A percentile compares a stretch with the other conserved stretches of the same genome.
These are phyloP conservation scores for crab-eating macaque (Macaca fascicularis) DNA, from an alignment of 2,113 vertebrate genomes.

Conservation along the genomic window T2T-MFA8v1.1 NC_088395.1:40559501-40560000, in stretches of 20 bases:
- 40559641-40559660: constrained; percentile 22
- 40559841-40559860: not conserved
- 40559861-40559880: constrained; percentile 27
- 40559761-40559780: constrained; percentile 18
- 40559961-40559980: not conserved
- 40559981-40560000: constrained; percentile 4
- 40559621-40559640: constrained; percentile 30
- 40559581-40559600: not conserved
- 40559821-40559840: constrained; percentile 46
- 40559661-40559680: not conserved
- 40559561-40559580: constrained; percentile 38
- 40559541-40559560: constrained; percentile 8
- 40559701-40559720: constrained; percentile 3
- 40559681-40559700: constrained; percentile 24
- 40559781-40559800: constrained; percentile 19
- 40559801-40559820: constrained; percentile 40
- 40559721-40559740: not conserved
- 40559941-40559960: not conserved
- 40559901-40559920: not conserved
- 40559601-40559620: not conserved
- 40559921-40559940: constrained; percentile 30
- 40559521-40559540: constrained; percentile 20
- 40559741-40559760: constrained; percentile 3
- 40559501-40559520: not conserved
- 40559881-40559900: not conserved